phyloP scores from a whole-genome alignment of 2,888 invertebrate genomes.

The Eupithecia inturbata region DNA sequence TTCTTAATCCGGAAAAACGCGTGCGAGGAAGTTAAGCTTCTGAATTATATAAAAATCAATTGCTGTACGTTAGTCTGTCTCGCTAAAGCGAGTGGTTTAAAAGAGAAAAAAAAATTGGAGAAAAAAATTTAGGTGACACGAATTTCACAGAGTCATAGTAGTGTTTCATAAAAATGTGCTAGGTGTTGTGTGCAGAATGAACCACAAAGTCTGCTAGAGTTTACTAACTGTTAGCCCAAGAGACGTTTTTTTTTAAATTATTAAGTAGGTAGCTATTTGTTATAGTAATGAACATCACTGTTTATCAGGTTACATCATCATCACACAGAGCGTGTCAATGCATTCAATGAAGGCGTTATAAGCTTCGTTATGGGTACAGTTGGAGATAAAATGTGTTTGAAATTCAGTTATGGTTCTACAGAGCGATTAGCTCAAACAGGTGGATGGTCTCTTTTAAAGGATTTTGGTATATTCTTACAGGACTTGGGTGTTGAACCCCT shows the following conservation, averaged over 20 bases:
- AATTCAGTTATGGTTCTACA: neutral
- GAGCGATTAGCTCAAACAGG: neutral
- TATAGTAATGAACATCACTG: neutral
- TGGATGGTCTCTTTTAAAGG: neutral
- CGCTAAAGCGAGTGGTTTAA: too few species aligned
- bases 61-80: too few species aligned
- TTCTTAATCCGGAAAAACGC: too few species aligned
- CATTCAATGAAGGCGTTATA: slow-evolving; percentile 21
- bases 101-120: too few species aligned
- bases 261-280: neutral
- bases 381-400: slow-evolving; percentile 1
- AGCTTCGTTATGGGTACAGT: slow-evolving; percentile 1
- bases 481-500: neutral
- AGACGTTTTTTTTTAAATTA: neutral
- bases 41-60: too few species aligned
- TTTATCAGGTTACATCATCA: slow-evolving; percentile 27
- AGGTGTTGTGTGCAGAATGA: too few species aligned
- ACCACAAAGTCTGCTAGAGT: too few species aligned
- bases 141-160: too few species aligned
- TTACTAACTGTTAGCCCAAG: neutral
- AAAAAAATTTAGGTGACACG: too few species aligned
- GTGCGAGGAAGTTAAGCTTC: too few species aligned
- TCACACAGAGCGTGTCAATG: slow-evolving; percentile 23
- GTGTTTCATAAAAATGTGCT: too few species aligned
- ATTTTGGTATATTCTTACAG: neutral